phyloP scores from a whole-genome alignment of 2,113 vertebrate genomes.

The Turdus rufiventris region DNA sequence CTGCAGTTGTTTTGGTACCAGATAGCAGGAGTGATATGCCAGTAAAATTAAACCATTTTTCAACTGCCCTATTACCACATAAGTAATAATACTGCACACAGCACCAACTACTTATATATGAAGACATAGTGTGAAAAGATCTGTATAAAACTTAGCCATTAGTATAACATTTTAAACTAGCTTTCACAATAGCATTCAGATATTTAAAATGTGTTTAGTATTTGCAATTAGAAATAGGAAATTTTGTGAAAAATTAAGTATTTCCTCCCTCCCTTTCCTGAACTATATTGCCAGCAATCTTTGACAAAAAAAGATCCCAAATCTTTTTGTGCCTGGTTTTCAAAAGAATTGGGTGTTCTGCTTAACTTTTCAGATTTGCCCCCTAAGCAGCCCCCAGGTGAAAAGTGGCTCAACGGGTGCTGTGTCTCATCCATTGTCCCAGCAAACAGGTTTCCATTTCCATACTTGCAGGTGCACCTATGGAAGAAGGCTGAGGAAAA shows the following conservation, averaged over 20 bases:
- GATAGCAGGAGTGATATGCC: not conserved
- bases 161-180: not conserved
- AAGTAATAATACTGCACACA: not conserved
- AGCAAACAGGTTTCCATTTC: not conserved
- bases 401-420: not conserved
- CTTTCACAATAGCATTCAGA: not conserved
- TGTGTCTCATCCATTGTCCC: not conserved
- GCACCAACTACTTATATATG: not conserved
- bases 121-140: not conserved
- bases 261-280: fast-evolving
- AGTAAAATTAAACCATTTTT: slow-evolving; percentile 13
- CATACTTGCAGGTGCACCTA: not conserved
- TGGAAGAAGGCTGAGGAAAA: not conserved
- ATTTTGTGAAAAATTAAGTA: not conserved
- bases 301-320: not conserved
- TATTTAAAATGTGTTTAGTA: not conserved
- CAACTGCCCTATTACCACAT: not conserved
- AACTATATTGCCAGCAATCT: not conserved
- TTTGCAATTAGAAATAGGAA: not conserved
- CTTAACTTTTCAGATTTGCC: not conserved
- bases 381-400: not conserved
- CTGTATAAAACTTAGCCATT: not conserved
- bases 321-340: not conserved
- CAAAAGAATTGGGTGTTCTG: not conserved
- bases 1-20: not conserved